Percentiles rank a stretch among this genome's conserved stretches.
phyloP scores from a whole-genome alignment of 2,888 invertebrate genomes.

The Hydrotaea diabolus region DNA sequence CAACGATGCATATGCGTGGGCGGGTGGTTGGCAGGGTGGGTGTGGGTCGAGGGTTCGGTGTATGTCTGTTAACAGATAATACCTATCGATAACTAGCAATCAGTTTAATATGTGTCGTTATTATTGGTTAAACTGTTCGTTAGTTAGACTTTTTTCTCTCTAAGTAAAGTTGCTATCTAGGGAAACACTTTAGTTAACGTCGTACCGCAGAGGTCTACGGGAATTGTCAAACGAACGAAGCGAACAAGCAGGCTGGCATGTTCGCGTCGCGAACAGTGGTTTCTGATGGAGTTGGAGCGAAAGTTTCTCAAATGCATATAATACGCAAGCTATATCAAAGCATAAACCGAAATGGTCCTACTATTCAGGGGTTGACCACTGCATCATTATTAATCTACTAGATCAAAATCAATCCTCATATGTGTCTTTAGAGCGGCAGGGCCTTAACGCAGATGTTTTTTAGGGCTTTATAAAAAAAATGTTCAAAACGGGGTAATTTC shows the following conservation, averaged over 20 bases:
- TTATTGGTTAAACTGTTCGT: slow-evolving; percentile 65
- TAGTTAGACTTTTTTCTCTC: slow-evolving; percentile 7
- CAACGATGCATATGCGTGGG: not conserved
- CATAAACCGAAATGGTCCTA: too few relatives aligned
- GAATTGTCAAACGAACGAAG: not conserved
- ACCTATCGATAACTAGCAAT: slow-evolving; percentile 67
- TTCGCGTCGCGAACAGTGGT: not conserved
- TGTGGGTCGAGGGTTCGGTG: not conserved
- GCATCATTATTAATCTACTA: too few relatives aligned
- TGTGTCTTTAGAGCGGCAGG: too few relatives aligned
- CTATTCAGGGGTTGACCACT: too few relatives aligned
- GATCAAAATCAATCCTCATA: too few relatives aligned
- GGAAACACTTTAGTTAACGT: slow-evolving; percentile 30
- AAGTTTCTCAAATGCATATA: too few relatives aligned
- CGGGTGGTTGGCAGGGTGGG: not conserved
- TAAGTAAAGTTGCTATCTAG: not conserved
- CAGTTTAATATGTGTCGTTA: slow-evolving; percentile 63
- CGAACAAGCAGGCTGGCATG: not conserved
- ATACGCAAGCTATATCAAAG: too few relatives aligned
- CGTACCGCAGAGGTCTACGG: slow-evolving; percentile 14
- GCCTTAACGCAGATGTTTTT: too few relatives aligned
- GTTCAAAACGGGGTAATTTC: too few relatives aligned
- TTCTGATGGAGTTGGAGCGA: not conserved
- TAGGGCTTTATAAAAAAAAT: too few relatives aligned
- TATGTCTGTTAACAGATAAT: slow-evolving; percentile 55